Evolutionary conservation across 2,888 invertebrate species (phyloP), one percentile per base, ranked within the genome.

Genomic region (Hypomecis punctinalis): DNA sequence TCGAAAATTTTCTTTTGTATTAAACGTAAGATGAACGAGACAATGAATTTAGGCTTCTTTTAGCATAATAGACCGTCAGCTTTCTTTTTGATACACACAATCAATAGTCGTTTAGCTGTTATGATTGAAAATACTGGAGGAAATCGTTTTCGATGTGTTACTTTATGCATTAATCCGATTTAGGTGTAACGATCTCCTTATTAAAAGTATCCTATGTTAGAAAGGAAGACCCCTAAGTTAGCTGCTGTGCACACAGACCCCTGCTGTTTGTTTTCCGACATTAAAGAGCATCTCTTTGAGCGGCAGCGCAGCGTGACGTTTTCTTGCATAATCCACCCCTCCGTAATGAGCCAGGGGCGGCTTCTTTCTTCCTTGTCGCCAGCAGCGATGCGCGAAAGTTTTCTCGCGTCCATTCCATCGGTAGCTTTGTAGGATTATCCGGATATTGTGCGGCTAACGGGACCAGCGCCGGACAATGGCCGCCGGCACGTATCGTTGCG

Each of bases 401-500:
- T 84, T 84, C 86, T 83, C 85, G 86, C 85, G 81, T 85, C 86
- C 82, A 85, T 86, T 81, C 82, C 75, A 80, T 81, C 87, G 91
- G 89, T 75, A 71, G 84, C 89, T 90, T 88, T 91, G 88, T 76
- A 73, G 90, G 92, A 91, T 92, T 86, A 93, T 85, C 91, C 87
- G 59, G 74, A 81, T 80, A 89, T 90, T 87, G 91, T 88, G 80
- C 79, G 73, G 68, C 71, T 91, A 91, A 91, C 91, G 91, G 93
- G 82, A 89, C 84, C 68, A 59, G 55, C 42, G 55, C 37, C 63
- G 79, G 80, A 90, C 89, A 91, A 91, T 83, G 80, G 71, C 71
- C 71, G 77, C 78, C 86, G 83, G 81, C 78, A 70, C 71, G 86
- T 92, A 92, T 92, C 91, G 81, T 92, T 91, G 91, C 91, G 78